Conservation (phyloP, 2,888 invertebrate species). For the Heliconius ethilla region DNA sequence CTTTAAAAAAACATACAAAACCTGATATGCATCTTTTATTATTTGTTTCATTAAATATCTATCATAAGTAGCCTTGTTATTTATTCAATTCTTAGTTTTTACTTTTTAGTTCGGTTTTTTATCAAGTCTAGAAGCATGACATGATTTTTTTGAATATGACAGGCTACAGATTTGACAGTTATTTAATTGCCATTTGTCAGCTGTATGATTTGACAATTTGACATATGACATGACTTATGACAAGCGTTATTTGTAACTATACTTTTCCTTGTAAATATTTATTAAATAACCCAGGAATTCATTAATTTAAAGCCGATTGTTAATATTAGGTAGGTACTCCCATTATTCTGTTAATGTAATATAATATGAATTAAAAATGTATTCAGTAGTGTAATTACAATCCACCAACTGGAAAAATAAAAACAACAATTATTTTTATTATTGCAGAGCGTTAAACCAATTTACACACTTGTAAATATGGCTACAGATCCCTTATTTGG, state of each 20-base stretch:
- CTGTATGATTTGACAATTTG: conserved; percentile 2
- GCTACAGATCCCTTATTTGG: conserved; percentile 81
- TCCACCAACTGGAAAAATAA: not conserved
- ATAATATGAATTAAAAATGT: not conserved
- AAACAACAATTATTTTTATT: not conserved
- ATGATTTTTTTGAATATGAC: not conserved
- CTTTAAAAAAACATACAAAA: not conserved
- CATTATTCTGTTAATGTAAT: not conserved
- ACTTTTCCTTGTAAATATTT: not conserved
- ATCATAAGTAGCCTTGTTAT: not conserved
- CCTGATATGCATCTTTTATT: not conserved
- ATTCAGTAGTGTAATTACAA: not conserved
- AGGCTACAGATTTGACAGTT: not conserved
- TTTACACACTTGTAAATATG: conserved; percentile 51
- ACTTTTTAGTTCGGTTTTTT: not conserved
- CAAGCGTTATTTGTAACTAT: not conserved
- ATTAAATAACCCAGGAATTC: not conserved
- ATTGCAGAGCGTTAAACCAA: not conserved
- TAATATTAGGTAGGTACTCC: not conserved
- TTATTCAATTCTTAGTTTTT: not conserved
- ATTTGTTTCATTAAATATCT: not conserved
- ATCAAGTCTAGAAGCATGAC: not conserved
- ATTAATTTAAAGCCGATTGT: not conserved
- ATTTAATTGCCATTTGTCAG: not conserved
- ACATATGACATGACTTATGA: not conserved